Base-by-base conservation (phyloP, 2,113 vertebrate species). In the Empidonax alnorum region DNA sequence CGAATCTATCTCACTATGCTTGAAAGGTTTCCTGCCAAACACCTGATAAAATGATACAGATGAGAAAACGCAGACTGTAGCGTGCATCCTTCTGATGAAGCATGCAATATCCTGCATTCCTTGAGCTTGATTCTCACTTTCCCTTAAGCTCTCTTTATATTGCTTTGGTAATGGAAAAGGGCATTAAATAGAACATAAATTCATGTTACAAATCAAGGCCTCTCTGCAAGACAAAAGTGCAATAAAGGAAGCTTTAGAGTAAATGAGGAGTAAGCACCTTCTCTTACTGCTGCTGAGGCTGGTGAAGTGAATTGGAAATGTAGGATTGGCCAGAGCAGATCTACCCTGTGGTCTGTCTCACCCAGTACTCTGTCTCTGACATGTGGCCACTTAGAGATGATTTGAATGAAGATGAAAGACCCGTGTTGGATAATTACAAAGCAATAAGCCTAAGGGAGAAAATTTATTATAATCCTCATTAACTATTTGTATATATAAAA, bases 51-150 rank as follows among this genome's bases (percentile, higher is more conserved):
- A 59, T 52, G 0, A 75, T 47, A 31, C 1, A 86, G 80, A 84
- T 53, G 59, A 89, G 80, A 74, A 95, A 75, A 61, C 39, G 39
- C 35, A 63, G 84, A 59, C 65, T 71, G 33, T 31, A 72, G 55
- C 55, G 76, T 39, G 66, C 56, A 46, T 78, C 61, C 69, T 62
- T 94, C 35, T 93, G 69, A 72, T 61, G 56, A 62, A 73, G 41
- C 73, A 33, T 65, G 49, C 44, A 89, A n/a, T 84, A 84, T 79
- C 93, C 93, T 93, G 89, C 93, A 77, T 94, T 95, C 86, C 86
- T 94, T 96, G 76, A 92, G 52, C 61, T 41, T 47, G 89, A 81
- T 94, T 95, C 89, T 93, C 56, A 4, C 58, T 84, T 92, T 74
- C 52, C 47, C 83, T 92, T 56, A 81, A 90, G 61, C 61, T 90